A percentile compares a stretch with the other conserved stretches of the same genome.
Evolutionary conservation across 2,797 vertebrate genomes (phyloP).

Genomic region (Xiphophorus birchmanni): DNA sequence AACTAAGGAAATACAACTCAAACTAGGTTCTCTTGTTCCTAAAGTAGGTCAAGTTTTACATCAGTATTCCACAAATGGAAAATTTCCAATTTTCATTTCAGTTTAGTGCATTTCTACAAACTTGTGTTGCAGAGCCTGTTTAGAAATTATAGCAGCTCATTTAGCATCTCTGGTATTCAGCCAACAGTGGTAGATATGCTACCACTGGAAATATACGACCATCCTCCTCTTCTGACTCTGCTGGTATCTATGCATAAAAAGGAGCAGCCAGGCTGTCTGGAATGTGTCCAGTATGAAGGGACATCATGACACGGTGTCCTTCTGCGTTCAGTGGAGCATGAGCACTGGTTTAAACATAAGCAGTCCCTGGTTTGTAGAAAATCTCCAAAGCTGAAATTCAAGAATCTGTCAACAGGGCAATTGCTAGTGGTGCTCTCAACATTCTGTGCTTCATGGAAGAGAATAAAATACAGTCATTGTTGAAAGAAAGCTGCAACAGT

Average conservation of each 20-base stretch:
- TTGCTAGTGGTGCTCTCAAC: background rate
- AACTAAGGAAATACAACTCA: background rate
- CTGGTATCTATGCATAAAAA: slow-evolving; percentile 27
- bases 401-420: background rate
- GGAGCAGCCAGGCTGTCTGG: slow-evolving; percentile 46
- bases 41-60: slow-evolving; percentile 23
- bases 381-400: background rate
- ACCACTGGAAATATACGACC: background rate
- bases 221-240: slow-evolving; percentile 16
- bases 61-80: slow-evolving; percentile 18
- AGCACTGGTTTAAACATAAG: slow-evolving; percentile 37
- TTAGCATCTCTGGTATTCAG: slow-evolving; percentile 29
- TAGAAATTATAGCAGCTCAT: slow-evolving; percentile 26
- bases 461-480: background rate
- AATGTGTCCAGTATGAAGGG: slow-evolving; percentile 42
- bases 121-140: slow-evolving; percentile 19
- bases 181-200: slow-evolving; percentile 5
- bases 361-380: background rate
- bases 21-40: slow-evolving; percentile 3
- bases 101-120: slow-evolving; percentile 29
- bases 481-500: background rate
- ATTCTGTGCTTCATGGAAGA: background rate
- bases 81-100: slow-evolving; percentile 23
- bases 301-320: slow-evolving; percentile 49
- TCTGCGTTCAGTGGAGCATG: slow-evolving; percentile 58